Evolutionary conservation across 2,113 vertebrate genomes (phyloP), one percentile per base, ranked within the genome.

Genomic region (Stictonetta naevosa): DNA sequence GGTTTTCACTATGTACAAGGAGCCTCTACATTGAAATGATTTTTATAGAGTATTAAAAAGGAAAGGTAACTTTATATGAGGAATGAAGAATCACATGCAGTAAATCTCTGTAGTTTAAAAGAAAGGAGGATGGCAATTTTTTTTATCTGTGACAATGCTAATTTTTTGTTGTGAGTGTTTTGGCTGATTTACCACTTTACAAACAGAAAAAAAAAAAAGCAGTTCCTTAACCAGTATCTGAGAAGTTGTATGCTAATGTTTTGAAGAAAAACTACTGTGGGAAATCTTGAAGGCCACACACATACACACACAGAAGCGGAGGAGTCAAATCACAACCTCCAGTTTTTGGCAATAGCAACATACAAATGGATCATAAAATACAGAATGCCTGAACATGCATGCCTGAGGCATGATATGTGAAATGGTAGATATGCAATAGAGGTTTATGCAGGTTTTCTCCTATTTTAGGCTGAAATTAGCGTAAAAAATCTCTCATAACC

Each of bases 171-270:
- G 36, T 16, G 71, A 12, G 13, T 42, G 11, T 76, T 91, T 66
- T 67, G 60, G 5, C 22, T 69, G 34, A 21, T 88, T 64, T 67
- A 55, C 67, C 34, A 20, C 42, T 55, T 88, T 18, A 68, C 75
- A 50, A 42, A 36, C 18, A 42, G 31, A 23, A 22, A 44, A 58
- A 23, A 21, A 42, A 58, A 28, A 42, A n/a, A 28, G 34, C 12
- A 23, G 29, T 25, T 23, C 29, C 38, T 82, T 78, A 55, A 72
- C 6, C 7, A 46, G 62, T 38, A 23, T 58, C 55, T 83, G 52
- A 75, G 48, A 78, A 58, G 26, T n/a, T 58, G 31, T 0, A 0
- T 22, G 31, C 20, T 81, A 34, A 42, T 34, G 15, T 60, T 90
- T 69, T 62, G 48, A 95, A 74, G 38, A 83, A 66, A 73, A 81